Percentiles rank a stretch among this genome's conserved stretches.
Evolutionary conservation across 2,797 vertebrate genomes (phyloP).

Genomic region (Poecilia picta): DNA sequence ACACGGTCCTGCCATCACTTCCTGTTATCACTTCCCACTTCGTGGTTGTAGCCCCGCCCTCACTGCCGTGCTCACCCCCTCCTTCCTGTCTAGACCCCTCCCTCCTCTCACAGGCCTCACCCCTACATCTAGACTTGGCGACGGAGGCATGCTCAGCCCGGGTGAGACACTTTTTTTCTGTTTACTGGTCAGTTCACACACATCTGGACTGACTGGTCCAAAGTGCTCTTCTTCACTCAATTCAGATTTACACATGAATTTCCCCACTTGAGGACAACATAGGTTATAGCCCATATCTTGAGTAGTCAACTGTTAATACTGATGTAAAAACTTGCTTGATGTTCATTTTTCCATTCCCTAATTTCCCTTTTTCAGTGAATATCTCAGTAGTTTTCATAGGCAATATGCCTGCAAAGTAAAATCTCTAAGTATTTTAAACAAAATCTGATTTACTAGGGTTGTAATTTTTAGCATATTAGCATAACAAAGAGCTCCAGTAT

Average conservation of each 20-base stretch:
- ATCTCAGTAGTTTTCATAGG: background rate
- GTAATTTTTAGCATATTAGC: background rate
- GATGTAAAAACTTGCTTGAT: background rate
- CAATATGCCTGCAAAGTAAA: too few species aligned
- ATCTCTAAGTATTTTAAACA: too few species aligned
- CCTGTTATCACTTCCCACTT: slow-evolving; percentile 84
- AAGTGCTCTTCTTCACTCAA: background rate
- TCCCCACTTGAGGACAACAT: background rate
- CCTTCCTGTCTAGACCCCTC: slow-evolving; percentile 87
- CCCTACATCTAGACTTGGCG: slow-evolving; percentile 87
- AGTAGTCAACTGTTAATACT: background rate
- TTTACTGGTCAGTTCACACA: slow-evolving; percentile 18
- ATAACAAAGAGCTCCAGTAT: background rate
- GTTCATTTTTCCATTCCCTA: background rate
- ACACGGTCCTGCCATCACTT: slow-evolving; percentile 77
- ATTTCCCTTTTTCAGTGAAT: background rate
- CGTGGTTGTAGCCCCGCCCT: slow-evolving; percentile 88
- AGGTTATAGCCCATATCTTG: background rate
- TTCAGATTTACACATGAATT: background rate
- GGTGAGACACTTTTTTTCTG: slow-evolving; percentile 84
- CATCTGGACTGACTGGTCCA: slow-evolving; percentile 12
- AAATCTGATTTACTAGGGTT: too few species aligned
- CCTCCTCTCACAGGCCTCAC: slow-evolving; percentile 92
- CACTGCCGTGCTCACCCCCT: slow-evolving; percentile 89
- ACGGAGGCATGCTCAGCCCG: slow-evolving; percentile 85